Evolutionary conservation across 2,797 vertebrate genomes (phyloP), one percentile per base, ranked within the genome.

Genomic region (Bradypodion ventrale): DNA sequence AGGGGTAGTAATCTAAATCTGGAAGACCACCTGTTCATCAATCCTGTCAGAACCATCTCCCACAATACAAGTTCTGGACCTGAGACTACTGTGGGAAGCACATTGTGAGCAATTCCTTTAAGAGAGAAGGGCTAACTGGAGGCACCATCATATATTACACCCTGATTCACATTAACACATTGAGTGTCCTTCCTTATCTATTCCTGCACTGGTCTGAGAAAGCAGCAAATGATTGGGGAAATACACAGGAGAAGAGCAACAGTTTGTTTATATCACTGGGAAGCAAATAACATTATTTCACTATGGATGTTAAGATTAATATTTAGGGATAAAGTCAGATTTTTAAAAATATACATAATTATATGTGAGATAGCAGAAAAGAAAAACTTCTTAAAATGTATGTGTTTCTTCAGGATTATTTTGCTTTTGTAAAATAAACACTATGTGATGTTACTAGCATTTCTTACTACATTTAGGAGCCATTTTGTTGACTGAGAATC

Each of bases 401-500:
- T 65, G 40, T 19, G 86, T 32, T 9, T n/a, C 13, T 62, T 32
- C 25, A 42, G 42, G 86, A 89, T 75, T 89, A 82, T 84, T 74
- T 90, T 83, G n/a, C 5, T 2, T 27, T 69, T 69, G n/a, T 29
- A 82, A 70, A n/a, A n/a, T n/a, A 76, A 66, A 29, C 13, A 21
- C 21, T 12, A 13, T 52, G 68, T 25, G 56, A 70, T n/a, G 78
- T 72, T 75, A 74, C 56, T 77, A 59, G 46, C 65, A 85, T 88
- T 87, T 87, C 49, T 82, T 87, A 92, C 78, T 82, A 63, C 86
- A 70, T 83, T 91, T 92, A 92, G 90, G 91, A 92, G 9, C 81
- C 85, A 63, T 83, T 87, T 84, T 91, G 94, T 93, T 90, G 91
- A 95, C 89, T 93, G 90, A 89, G 86, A 89, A 85, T n/a, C n/a